Percentiles rank a stretch among this genome's conserved stretches.
Conservation (phyloP, 2,797 vertebrate genomes). For the Halcyon badia region DNA sequence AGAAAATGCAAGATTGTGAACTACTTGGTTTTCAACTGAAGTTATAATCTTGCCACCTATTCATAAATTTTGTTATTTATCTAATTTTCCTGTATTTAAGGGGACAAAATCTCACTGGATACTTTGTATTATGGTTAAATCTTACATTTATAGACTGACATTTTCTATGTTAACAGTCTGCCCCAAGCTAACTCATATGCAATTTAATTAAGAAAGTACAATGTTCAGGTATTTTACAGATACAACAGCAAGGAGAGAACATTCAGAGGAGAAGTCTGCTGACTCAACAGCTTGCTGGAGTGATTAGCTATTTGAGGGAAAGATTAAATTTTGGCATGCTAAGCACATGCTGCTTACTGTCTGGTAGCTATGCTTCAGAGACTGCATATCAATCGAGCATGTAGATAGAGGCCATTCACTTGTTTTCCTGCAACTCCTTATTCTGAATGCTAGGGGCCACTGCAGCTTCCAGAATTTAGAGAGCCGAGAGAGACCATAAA, state of each 20-base stretch:
- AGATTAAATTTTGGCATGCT: conserved; percentile 1
- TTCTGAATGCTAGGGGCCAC: conserved; percentile 55
- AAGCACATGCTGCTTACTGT: conserved; percentile 3
- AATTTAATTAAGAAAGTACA: neutral
- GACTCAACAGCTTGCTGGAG: neutral
- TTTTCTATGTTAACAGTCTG: neutral
- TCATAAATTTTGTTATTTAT: neutral
- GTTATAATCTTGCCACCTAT: neutral
- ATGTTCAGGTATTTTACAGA: neutral
- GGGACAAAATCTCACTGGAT: accelerated
- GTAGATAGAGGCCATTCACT: neutral
- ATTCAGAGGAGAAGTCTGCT: neutral
- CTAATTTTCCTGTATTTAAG: neutral
- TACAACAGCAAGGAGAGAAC: neutral
- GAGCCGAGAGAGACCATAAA: neutral
- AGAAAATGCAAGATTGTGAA: neutral
- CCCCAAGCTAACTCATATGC: neutral
- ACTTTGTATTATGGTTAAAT: neutral
- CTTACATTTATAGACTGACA: neutral
- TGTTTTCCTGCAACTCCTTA: conserved; percentile 31
- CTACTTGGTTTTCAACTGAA: neutral
- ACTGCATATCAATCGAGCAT: neutral
- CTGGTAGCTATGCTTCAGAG: neutral
- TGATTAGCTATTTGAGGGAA: neutral
- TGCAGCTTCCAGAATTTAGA: conserved; percentile 42